These are phyloP conservation scores for Dolichopus griseipennis DNA, from an alignment of 2,888 invertebrate genomes.

Conservation along the genomic window DNA sequence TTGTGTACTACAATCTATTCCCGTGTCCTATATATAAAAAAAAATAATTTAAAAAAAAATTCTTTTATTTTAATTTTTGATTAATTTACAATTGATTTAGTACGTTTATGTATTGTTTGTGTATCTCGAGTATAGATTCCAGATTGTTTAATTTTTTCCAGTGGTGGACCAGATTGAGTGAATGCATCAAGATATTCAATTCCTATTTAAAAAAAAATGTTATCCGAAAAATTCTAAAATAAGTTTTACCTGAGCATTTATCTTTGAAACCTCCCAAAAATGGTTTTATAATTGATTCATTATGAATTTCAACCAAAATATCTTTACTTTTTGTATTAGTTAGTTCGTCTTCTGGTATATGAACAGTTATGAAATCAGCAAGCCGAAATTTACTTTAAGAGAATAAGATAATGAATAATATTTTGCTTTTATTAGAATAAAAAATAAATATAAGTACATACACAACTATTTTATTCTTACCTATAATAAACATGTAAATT, in stretches of 20 bases:
- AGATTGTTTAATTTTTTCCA: conserved; percentile 32
- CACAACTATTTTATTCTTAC: conserved; percentile 28
- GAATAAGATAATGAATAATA: not conserved
- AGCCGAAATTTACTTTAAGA: conserved; percentile 38
- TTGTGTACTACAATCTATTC: conserved; percentile 37
- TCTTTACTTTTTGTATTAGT: conserved; percentile 38
- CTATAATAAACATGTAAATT: conserved; percentile 39
- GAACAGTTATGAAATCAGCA: conserved; percentile 51
- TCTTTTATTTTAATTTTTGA: not conserved
- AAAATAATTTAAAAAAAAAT: conserved; percentile 5
- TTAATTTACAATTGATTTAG: conserved; percentile 39
- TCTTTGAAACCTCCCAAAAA: conserved; percentile 75
- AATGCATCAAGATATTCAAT: conserved; percentile 70
- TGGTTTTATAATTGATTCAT: conserved; percentile 58
- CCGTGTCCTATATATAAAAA: conserved; percentile 31
- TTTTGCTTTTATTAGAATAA: conserved; percentile 7
- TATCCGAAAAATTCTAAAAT: no score
- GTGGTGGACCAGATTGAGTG: conserved; percentile 59
- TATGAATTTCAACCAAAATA: conserved; percentile 52
- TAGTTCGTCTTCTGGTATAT: conserved; percentile 43
- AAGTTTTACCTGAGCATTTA: conserved; percentile 50
- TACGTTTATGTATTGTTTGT: conserved; percentile 50
- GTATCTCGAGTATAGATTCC: conserved; percentile 47
- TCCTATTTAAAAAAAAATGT: conserved; percentile 38
- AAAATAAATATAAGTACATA: not conserved